These are phyloP conservation scores for Tholera decimalis DNA, from an alignment of 2,888 invertebrate genomes.

Conservation along the genomic window DNA sequence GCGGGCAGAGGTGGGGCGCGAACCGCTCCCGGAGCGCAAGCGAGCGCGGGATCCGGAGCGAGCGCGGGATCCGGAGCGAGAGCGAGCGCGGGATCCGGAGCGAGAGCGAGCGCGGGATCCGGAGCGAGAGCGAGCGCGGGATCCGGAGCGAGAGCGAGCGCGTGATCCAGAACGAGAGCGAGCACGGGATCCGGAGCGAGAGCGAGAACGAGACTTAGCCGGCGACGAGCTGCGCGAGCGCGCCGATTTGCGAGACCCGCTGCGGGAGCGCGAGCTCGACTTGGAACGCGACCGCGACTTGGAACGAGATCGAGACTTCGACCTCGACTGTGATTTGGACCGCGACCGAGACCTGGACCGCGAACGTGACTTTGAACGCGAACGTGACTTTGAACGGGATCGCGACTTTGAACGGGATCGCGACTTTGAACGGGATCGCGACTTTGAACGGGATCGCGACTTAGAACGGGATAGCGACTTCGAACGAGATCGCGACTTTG, in stretches of 20 bases:
- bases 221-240: conserved; percentile 36
- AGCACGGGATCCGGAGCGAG: conserved; percentile 15
- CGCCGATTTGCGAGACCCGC: conserved; percentile 34
- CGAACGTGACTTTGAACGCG: conserved; percentile 58
- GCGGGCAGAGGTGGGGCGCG: conserved; percentile 35
- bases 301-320: conserved; percentile 43
- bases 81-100: conserved; percentile 15
- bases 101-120: conserved; percentile 28
- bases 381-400: conserved; percentile 47
- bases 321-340: conserved; percentile 30
- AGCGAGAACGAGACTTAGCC: conserved; percentile 20
- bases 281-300: conserved; percentile 62
- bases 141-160: conserved; percentile 27
- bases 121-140: conserved; percentile 27
- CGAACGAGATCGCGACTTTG: conserved; percentile 49
- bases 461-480: conserved; percentile 66
- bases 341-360: conserved; percentile 56
- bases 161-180: conserved; percentile 24
- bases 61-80: conserved; percentile 4
- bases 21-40: conserved; percentile 13
- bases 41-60: conserved; percentile 11
- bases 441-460: conserved; percentile 38
- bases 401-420: conserved; percentile 42
- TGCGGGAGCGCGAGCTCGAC: conserved; percentile 42
- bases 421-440: conserved; percentile 26